Conservation (phyloP, 2,113 vertebrate species). For the Chlamydotis undulata region DNA sequence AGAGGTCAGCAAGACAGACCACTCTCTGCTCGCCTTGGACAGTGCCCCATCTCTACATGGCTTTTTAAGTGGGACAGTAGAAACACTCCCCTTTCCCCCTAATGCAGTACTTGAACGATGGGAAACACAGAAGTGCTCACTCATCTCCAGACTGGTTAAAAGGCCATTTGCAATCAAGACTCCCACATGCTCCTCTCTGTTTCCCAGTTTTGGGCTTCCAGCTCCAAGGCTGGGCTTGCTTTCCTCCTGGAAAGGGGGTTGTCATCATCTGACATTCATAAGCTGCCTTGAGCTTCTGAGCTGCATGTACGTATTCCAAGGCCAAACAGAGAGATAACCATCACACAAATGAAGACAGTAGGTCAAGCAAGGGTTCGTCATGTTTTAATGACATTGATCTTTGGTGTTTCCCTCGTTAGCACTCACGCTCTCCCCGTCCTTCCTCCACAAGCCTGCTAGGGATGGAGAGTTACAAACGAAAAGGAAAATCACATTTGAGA, state of each 20-base stretch:
- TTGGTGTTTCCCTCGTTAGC: constrained; percentile 84
- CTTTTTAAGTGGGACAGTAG: fast-evolving
- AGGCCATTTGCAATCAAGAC: background rate
- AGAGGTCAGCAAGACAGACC: background rate
- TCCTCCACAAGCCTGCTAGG: constrained; percentile 74
- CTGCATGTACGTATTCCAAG: background rate
- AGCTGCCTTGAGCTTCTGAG: background rate
- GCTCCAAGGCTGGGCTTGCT: background rate
- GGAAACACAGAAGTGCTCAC: background rate
- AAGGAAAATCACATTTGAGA: constrained; percentile 84
- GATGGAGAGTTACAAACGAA: constrained; percentile 83
- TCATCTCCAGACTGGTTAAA: background rate
- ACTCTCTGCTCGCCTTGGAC: background rate
- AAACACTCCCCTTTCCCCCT: background rate
- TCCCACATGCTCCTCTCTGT: background rate
- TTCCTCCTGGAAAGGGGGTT: background rate
- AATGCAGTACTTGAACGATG: background rate
- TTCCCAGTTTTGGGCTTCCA: background rate
- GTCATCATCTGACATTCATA: background rate
- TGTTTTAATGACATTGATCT: constrained; percentile 84
- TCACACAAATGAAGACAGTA: constrained; percentile 47
- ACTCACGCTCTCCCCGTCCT: constrained; percentile 74
- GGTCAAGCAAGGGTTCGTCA: constrained; percentile 75
- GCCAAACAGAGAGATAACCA: background rate
- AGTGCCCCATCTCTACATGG: background rate